Evolutionary conservation across 2,888 invertebrate genomes (phyloP), one percentile per base, ranked within the genome.

Genomic region (Tenthredo amoena): DNA sequence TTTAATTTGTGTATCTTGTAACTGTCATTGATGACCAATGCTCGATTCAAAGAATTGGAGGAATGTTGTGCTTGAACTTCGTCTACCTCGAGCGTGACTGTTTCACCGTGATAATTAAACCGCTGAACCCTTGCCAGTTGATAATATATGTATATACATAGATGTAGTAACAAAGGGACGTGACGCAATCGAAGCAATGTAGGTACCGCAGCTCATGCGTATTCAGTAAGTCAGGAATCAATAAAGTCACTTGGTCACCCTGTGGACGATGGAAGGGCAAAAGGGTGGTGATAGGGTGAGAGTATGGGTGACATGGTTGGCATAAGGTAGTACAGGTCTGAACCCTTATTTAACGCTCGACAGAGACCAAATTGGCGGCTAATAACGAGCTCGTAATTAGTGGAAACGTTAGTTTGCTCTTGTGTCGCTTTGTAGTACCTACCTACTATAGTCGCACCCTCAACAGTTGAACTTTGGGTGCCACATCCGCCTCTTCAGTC

Each of bases 351-450:
- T 90, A 89, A 89, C 89, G 90, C 89, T 90, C 87, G 85, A 86
- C 87, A 86, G 86, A 87, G 87, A 84, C 88, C 87, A 89, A 89
- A 90, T 90, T 89, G 88, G 86, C 87, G 88, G 88, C 89, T 90
- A 90, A 90, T 90, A 90, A 90, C 89, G 87, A 88, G 87, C 87
- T 83, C 89, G 89, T 89, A 90, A 91, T 90, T 89, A 90, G 89
- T 88, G 87, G 88, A 89, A 89, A 90, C 87, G 90, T 88, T 90
- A 88, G 89, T 90, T 90, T 89, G 89, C 89, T 90, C 89, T 90
- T 89, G 90, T 88, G 89, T 89, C 88, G 40, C 81, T 81, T 81
- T 62, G 81, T 81, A 81, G 81, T 81, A 88, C 86, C 77, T 34
- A 72, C 68, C 77, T 34, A 79, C 68, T 79, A 85, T 50, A 79